These are phyloP conservation scores for Podarcis siculus DNA, from an alignment of 2,797 vertebrate species.

Conservation along the genomic window DNA sequence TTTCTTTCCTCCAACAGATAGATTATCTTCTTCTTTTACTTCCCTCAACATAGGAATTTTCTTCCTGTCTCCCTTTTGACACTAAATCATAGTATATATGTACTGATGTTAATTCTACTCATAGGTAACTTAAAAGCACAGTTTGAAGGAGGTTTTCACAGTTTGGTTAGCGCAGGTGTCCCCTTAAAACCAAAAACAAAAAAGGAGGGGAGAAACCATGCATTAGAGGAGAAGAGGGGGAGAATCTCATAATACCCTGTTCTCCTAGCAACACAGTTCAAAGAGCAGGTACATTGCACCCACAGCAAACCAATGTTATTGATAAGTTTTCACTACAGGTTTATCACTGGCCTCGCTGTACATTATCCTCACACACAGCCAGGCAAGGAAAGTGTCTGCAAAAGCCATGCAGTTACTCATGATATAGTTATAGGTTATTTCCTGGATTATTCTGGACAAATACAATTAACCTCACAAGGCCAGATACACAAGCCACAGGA, in stretches of 20 bases:
- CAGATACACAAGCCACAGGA: not conserved
- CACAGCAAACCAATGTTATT: not conserved
- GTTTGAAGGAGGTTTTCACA: not conserved
- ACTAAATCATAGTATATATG: not conserved
- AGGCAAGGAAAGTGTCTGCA: not conserved
- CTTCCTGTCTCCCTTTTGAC: not conserved
- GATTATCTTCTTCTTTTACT: too few species aligned
- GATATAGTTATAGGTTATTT: not conserved
- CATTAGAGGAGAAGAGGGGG: not conserved
- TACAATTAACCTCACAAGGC: not conserved
- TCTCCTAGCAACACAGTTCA: not conserved
- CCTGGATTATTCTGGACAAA: conserved; percentile 8
- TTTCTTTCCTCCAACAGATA: not conserved
- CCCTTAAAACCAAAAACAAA: not conserved
- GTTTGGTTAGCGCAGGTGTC: not conserved
- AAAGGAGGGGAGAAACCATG: not conserved
- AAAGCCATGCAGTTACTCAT: not conserved
- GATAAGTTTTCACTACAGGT: not conserved
- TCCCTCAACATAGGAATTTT: not conserved
- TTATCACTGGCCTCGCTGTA: not conserved
- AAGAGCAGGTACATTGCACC: not conserved
- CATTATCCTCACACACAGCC: not conserved
- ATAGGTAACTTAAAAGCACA: too few species aligned
- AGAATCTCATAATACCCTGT: not conserved
- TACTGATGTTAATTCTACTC: not conserved